Base-by-base conservation (phyloP, 2,113 vertebrate species). In the Hippocampus barbouri region DNA sequence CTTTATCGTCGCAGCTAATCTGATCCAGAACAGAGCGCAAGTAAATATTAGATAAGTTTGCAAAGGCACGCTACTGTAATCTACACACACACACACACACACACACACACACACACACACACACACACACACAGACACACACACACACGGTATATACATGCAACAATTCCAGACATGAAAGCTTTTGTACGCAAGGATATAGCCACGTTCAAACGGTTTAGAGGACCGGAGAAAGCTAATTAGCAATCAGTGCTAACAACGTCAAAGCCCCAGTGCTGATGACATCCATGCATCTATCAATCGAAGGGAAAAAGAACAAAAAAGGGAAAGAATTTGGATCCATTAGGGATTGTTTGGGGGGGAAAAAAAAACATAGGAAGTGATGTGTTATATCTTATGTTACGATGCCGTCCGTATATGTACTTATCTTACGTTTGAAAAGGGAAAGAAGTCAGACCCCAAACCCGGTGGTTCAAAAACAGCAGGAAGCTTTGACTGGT, bases 221-320 rank as follows among this genome's bases (percentile, higher is more conserved):
- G 57, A 63, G 41, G 54, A 47, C 51, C 68, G 34, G 16, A 69
- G 74, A 63, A 74, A 41, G 78, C 73, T 73, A 76, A 80, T 84
- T 73, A 81, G 82, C 82, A 83, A 87, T 88, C 84, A 87, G 81
- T 10, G 67, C 66, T 83, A 86, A 82, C 68, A 74, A 65, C 30
- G 45, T 64, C n/a, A 53, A 62, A 74, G 57, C 59, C 64, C 30
- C 34, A 38, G 43, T 64, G 30, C 38, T 69, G 70, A 73, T 70
- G 38, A 66, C 67, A 69, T 61, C 23, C 45, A 71, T 11, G 18
- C 60, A 68, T n/a, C n/a, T 25, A 23, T 59, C 56, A 59, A 59
- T 27, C 16, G 56, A 56, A 10, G 8, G 10, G 34, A 25, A 25
- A 25, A 25, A 25, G 10, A 30, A 21, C 65, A 54, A 43, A 49